Evolutionary conservation across 2,113 vertebrate genomes (phyloP).

Genomic region (Chrysemys picta): DNA sequence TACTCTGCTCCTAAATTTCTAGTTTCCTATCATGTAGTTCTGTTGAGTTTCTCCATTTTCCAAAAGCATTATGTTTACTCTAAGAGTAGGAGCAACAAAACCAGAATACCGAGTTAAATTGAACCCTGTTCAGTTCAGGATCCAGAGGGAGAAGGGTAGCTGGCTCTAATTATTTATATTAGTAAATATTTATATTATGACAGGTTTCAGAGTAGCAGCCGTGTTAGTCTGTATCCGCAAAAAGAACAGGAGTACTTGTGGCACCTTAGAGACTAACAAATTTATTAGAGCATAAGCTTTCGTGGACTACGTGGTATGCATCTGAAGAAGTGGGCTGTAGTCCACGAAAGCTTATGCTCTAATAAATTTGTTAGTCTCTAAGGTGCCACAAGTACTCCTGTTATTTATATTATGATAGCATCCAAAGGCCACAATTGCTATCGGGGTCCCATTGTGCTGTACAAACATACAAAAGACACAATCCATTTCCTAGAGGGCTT

Average conservation of each 20-base stretch:
- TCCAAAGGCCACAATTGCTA: not conserved
- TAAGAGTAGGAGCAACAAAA: not conserved
- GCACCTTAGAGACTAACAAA: no score
- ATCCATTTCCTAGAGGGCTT: not conserved
- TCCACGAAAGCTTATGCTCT: no score
- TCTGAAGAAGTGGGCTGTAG: no score
- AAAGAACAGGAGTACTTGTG: no score
- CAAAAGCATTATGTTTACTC: not conserved
- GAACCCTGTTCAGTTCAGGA: not conserved
- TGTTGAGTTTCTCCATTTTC: not conserved
- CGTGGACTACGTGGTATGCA: no score
- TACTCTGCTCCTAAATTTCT: not conserved
- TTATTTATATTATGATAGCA: no score
- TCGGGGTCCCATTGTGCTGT: not conserved
- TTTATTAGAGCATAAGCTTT: no score
- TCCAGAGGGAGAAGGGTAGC: no score
- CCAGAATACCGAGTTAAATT: not conserved
- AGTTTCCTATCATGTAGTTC: not conserved
- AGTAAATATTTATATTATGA: not conserved
- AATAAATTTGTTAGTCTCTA: no score
- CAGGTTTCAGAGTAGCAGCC: no score
- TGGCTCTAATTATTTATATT: not conserved
- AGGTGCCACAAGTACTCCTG: no score
- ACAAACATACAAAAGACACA: not conserved
- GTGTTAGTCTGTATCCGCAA: no score